Base-by-base conservation (phyloP, 1,140 invertebrate species). In the Magallana ariakensis region DNA sequence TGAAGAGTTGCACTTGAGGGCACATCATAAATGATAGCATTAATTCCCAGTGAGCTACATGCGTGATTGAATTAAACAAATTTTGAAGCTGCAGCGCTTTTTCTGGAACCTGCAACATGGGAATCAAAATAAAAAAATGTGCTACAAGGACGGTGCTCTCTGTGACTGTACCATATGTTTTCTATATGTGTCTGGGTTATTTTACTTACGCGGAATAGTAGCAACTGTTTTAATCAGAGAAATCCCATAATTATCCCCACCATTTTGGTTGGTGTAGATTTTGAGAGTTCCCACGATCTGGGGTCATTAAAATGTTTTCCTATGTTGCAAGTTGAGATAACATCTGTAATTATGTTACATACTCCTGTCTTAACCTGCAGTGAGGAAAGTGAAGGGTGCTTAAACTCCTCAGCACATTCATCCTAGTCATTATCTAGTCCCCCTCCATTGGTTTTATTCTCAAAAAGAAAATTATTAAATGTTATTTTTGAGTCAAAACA, bases 301-400 rank as follows among this genome's bases (percentile, higher is more conserved):
- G 22, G 66, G 66, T 75, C 66, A 75, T 75, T 75, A 75, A 75
- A 75, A 46, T 26, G 22, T 75, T 75, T 75, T 75, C 33, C 66
- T 75, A 75, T 75, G 66, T 75, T 75, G 66, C 66, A 75, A 75
- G 66, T 75, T 26, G 22, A 75, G 66, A 75, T 75, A 75, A 75
- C 66, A 75, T 75, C 66, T 75, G 66, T 75, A 75, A 75, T 75
- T 75, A 26, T 75, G 66, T 75, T 75, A 75, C 66, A 75, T 75
- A 75, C 66, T 75, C 22, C 22, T 9, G 22, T 75, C 11, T 75
- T 75, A 75, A 33, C 66, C 66, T 75, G 66, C 26, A 75, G 66
- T 75, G 66, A 75, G 33, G 66, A 75, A 75, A 75, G 9, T 26
- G 22, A 26, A 26, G 22, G 33, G 66, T 75, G 22, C 33, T 75